These are phyloP conservation scores for Micrasema minimum DNA, from an alignment of 1,140 invertebrate species.

Conservation along the genomic window DNA sequence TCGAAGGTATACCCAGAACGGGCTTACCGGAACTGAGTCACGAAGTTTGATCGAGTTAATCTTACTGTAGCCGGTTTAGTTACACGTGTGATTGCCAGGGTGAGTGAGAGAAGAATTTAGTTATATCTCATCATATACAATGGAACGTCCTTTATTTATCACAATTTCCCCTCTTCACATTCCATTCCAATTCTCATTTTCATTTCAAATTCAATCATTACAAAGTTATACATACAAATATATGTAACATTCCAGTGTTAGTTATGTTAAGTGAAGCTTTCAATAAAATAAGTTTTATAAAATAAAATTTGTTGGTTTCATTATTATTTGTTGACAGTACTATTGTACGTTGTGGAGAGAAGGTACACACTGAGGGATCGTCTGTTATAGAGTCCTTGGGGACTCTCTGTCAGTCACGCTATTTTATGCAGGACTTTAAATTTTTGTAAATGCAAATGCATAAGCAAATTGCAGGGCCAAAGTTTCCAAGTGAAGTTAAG, in stretches of 20 bases:
- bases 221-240: conserved; percentile 30
- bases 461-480: no score
- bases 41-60: conserved; percentile 42
- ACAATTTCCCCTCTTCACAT: conserved; percentile 18
- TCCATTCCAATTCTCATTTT: conserved; percentile 40
- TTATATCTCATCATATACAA: conserved; percentile 25
- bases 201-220: conserved; percentile 46
- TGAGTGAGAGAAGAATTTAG: conserved; percentile 44
- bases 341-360: no score
- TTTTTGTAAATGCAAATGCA: no score
- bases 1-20: conserved; percentile 35
- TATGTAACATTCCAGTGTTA: conserved; percentile 50
- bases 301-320: conserved; percentile 1
- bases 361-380: no score
- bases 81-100: conserved; percentile 46
- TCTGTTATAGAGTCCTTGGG: no score
- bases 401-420: no score
- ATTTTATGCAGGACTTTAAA: no score
- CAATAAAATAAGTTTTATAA: conserved; percentile 52
- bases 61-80: conserved; percentile 29
- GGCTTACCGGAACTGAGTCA: conserved; percentile 47
- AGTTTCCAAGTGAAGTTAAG: no score
- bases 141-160: conserved; percentile 38
- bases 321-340: neutral
- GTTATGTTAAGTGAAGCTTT: conserved; percentile 52